Percentiles rank a stretch among this genome's conserved stretches.
phyloP scores from a whole-genome alignment of 2,113 vertebrate species.

The Eidolon helvum region DNA sequence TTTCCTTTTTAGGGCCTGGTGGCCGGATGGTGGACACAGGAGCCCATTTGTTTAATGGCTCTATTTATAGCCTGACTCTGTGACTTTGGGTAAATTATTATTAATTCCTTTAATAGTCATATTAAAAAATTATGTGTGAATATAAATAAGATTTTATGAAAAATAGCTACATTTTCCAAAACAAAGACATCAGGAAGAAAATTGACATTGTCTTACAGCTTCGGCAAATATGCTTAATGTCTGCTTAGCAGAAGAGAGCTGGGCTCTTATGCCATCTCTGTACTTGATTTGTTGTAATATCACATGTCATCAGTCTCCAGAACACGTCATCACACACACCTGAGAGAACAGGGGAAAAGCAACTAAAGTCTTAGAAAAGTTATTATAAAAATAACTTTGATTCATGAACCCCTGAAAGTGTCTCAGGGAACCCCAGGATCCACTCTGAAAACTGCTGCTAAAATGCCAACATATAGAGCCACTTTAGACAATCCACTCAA shows the following conservation, averaged over 20 bases:
- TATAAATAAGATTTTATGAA: not conserved
- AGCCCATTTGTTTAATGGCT: not conserved
- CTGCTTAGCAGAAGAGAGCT: not conserved
- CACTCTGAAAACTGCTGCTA: not conserved
- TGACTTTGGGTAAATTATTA: not conserved
- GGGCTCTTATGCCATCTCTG: not conserved
- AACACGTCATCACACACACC: not conserved
- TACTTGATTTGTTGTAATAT: not conserved
- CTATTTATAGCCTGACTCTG: not conserved
- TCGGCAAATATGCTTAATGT: not conserved
- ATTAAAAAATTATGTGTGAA: not conserved
- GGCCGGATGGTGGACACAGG: not conserved
- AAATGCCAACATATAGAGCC: not conserved
- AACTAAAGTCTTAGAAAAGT: not conserved
- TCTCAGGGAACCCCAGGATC: not conserved
- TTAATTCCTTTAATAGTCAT: not conserved
- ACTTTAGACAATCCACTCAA: not conserved
- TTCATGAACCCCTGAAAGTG: not conserved
- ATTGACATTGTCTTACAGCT: not conserved
- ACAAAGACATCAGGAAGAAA: not conserved
- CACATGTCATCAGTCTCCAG: not conserved
- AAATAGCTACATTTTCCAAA: not conserved
- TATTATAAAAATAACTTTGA: not conserved
- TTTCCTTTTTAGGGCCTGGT: not conserved
- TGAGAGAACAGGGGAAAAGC: not conserved